phyloP scores from a whole-genome alignment of 2,113 vertebrate genomes.

The Tylochromis polylepis region DNA sequence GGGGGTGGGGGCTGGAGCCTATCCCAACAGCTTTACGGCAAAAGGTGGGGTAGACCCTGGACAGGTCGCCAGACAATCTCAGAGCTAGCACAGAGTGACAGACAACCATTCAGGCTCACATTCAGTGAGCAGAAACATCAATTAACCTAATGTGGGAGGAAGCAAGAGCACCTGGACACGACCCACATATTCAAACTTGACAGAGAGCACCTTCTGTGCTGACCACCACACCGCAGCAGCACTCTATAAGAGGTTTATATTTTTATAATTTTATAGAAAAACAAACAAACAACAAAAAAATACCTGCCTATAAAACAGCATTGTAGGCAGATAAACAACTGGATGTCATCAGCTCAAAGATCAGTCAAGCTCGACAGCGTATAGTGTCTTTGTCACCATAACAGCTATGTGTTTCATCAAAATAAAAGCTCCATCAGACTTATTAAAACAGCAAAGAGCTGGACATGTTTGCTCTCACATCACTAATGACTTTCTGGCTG shows the following conservation, averaged over 20 bases:
- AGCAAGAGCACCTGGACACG: neutral
- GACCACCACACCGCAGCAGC: neutral
- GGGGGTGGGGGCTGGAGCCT: fast-evolving
- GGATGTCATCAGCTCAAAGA: neutral
- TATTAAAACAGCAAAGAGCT: constrained; percentile 15
- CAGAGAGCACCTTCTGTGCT: neutral
- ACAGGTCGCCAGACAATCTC: neutral
- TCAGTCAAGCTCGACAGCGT: neutral
- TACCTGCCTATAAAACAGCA: neutral
- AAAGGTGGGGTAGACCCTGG: neutral
- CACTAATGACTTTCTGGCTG: neutral
- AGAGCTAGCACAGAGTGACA: neutral
- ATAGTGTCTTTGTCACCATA: constrained; percentile 14
- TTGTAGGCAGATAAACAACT: neutral
- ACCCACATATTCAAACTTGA: neutral
- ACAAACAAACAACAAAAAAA: neutral
- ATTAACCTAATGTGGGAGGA: neutral
- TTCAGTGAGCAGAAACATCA: neutral
- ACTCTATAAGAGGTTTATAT: neutral
- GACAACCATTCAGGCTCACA: neutral
- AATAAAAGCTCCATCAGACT: constrained; percentile 28
- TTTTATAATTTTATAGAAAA: neutral
- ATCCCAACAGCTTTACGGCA: fast-evolving
- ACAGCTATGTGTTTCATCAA: neutral
- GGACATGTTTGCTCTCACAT: neutral